Base-by-base conservation (phyloP, 2,888 invertebrate species). In the Dynastes grantii region DNA sequence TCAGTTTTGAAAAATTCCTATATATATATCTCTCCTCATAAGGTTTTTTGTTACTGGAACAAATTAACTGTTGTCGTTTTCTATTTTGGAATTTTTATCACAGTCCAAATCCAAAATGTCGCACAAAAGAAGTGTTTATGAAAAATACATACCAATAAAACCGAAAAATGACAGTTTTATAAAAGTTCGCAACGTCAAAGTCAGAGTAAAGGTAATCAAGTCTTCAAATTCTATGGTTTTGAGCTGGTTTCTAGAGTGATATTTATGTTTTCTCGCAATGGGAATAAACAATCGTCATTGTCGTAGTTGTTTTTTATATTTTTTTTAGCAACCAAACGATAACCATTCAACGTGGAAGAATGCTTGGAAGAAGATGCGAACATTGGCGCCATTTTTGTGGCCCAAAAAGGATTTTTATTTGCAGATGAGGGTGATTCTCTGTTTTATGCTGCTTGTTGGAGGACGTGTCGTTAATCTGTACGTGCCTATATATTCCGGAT, bases 381-480 rank as follows among this genome's bases (percentile, higher is more conserved):
- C 93, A 3, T 91, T 99, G 63, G 90, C 95, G 81, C 98, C 98
- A 0, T 98, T 97, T 90, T 90, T 99, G 49, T 99, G 99, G 99
- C 99, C 99, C 0, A 94, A 93, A 85, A 96, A 94, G 84, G 95
- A 94, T 86, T 76, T 90, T 27, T 84, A 91, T 8, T 91, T 99
- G 3, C 98, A 99, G 88, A 83, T 95, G 0, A 90, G 95, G 79
- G 98, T 99, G 0, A 78, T 97, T 22, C 85, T 96, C 78, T 98
- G 98, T 88, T 91, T 99, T 55, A 5, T 92, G 0, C 89, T 97
- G 9, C 91, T 99, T 67, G 88, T 93, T 9, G 92, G 90, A 13
- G 98, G 98, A 16, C 92, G 99, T 84, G 93, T 93, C 0, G 93
- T 97, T 83, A 99, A 98, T 90, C 90, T 99, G 1, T 96, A 93